These are phyloP conservation scores for Tretioscincus oriximinensis DNA, from an alignment of 2,113 vertebrate genomes.

Conservation along the genomic window DNA sequence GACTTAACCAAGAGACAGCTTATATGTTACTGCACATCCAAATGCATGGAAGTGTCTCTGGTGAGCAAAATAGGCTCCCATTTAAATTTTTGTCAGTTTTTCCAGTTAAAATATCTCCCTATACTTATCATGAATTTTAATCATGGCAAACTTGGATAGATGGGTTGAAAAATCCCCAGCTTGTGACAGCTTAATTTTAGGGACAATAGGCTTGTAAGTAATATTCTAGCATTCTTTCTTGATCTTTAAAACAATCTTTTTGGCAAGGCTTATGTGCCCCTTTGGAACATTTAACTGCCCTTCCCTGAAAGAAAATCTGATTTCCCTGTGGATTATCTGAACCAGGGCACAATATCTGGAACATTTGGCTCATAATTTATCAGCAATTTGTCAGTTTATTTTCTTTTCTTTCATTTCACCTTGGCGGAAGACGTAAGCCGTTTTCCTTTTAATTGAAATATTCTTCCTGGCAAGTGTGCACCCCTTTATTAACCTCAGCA, in stretches of 20 bases:
- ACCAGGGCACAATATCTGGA: background rate
- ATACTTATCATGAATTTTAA: background rate
- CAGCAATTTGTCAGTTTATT: slow-evolving; percentile 15
- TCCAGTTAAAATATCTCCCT: background rate
- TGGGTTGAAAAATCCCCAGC: background rate
- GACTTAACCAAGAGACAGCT: background rate
- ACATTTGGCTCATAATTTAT: slow-evolving; percentile 31
- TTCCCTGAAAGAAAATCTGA: slow-evolving; percentile 28
- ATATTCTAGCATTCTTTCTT: background rate
- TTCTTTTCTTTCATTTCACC: slow-evolving; percentile 46
- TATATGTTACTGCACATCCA: background rate
- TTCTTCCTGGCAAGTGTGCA: slow-evolving; percentile 58
- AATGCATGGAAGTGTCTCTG: background rate
- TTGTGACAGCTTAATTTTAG: background rate
- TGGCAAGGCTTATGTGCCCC: background rate
- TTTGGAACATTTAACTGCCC: slow-evolving; percentile 20
- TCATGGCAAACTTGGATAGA: background rate
- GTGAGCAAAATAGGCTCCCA: too few relatives aligned
- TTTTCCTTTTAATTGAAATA: slow-evolving; percentile 68
- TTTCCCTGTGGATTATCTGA: slow-evolving; percentile 1
- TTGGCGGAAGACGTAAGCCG: slow-evolving; percentile 51
- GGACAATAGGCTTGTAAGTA: background rate
- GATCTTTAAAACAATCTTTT: background rate
- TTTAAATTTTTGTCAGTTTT: background rate
- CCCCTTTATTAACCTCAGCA: slow-evolving; percentile 74